Evolutionary conservation across 2,888 invertebrate species (phyloP), one percentile per base, ranked within the genome.

Genomic region (Terebella lapidaria): DNA sequence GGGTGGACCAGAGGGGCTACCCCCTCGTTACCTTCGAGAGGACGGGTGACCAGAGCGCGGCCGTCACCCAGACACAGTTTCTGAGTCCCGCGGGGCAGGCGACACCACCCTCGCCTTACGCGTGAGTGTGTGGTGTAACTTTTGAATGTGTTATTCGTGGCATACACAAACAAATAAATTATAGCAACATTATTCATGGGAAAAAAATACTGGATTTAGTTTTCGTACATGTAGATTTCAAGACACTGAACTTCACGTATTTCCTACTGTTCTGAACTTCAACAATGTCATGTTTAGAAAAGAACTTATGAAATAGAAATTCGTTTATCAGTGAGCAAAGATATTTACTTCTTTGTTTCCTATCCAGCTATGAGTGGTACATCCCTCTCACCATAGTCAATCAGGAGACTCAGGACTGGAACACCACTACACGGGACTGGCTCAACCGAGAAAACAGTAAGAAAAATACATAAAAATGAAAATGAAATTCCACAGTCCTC

Each of bases 1-100:
- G 62, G 62, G 10, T 64, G 18, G 56, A 62, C 51, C 64, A 64
- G 57, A 59, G 47, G 26, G 64, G 64, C 20, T 62, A 49, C 51
- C 62, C 64, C 25, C 29, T 62, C 3, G 26, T 64, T 18, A 28
- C 30, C 24, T 47, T 54, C 25, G 22, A 25, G 5, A 27, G 26
- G 28, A 25, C 26, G 26, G 27, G 27, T 22, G 15, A 5, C 10
- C 27, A 28, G 10, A 28, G 4, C 4, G 53, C 22, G 4, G 28
- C 10, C 10, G 5, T 28, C 5, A 28, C 10, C 26, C 53, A 53
- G 28, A 25, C 26, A 27, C 29, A 25, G 15, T 53, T 53, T 28
- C 26, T 53, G 15, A 53, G 22, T 28, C 53, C 53, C 10, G 4
- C 5, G 10, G 53, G 28, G 10, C 53, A 53, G 22, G 22, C 24